A percentile compares a stretch with the other conserved stretches of the same genome.
These are phyloP conservation scores for Mormyrus proboscirostris DNA, from an alignment of 2,797 vertebrate species.

Conservation along the genomic window DNA sequence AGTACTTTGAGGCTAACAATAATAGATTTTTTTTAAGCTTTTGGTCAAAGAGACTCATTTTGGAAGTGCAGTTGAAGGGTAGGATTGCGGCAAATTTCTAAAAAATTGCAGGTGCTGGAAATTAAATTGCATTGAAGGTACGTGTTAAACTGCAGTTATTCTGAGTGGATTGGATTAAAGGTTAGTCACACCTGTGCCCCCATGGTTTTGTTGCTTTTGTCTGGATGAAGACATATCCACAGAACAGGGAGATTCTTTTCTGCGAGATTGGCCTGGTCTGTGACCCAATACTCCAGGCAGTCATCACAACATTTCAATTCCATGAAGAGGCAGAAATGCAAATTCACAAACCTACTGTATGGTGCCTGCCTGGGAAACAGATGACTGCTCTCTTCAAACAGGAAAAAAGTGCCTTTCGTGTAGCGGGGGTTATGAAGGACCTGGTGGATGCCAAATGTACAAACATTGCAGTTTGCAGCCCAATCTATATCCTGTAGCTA, in stretches of 20 bases:
- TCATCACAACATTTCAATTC: not conserved
- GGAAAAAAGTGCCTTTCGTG: not conserved
- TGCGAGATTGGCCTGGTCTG: not conserved
- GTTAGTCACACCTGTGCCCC: not conserved
- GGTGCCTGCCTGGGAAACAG: not conserved
- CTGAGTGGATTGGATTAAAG: not conserved
- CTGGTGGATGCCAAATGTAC: not conserved
- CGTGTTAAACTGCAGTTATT: not conserved
- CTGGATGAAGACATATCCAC: not conserved
- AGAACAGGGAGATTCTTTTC: not conserved
- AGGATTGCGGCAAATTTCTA: not conserved
- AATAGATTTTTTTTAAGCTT: conserved; percentile 5
- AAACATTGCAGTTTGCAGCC: not conserved
- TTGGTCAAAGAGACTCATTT: conserved; percentile 6
- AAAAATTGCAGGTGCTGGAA: not conserved
- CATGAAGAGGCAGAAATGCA: not conserved
- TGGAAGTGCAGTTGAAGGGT: not conserved
- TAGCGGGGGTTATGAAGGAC: not conserved
- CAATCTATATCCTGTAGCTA: not conserved
- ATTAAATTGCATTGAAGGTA: not conserved
- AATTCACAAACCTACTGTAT: not conserved
- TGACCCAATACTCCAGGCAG: not conserved
- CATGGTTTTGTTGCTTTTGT: not conserved
- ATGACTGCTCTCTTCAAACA: not conserved
- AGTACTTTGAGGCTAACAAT: not conserved